Conservation (phyloP, 2,797 vertebrate genomes). For the Valencia hispanica region DNA sequence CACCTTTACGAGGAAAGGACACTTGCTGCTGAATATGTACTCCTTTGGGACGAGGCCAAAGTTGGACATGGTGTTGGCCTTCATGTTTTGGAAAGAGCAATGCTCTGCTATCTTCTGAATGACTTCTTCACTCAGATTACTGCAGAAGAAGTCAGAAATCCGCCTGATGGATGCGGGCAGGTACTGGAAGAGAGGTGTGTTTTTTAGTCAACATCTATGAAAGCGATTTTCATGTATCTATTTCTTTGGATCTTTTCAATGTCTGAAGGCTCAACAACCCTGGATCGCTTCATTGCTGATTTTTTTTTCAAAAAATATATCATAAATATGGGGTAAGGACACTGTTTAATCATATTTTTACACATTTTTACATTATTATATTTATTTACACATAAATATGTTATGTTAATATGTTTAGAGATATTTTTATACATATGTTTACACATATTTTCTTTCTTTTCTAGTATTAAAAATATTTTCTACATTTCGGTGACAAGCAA, state of each 20-base stretch:
- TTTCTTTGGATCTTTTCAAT: conserved; percentile 85
- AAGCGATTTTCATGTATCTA: conserved; percentile 78
- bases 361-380: too few relatives aligned
- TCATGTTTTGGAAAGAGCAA: conserved; percentile 83
- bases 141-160: conserved; percentile 81
- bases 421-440: too few relatives aligned
- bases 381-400: too few relatives aligned
- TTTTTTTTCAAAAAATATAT: too few relatives aligned
- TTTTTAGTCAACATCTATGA: conserved; percentile 72
- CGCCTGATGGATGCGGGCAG: conserved; percentile 67
- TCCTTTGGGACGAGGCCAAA: conserved; percentile 80
- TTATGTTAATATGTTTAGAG: too few relatives aligned
- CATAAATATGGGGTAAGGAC: too few relatives aligned
- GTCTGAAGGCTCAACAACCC: conserved; percentile 76
- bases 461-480: too few relatives aligned
- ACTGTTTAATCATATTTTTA: too few relatives aligned
- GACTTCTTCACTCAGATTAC: conserved; percentile 69
- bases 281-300: conserved; percentile 70
- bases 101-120: conserved; percentile 77
- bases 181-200: conserved; percentile 77
- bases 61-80: conserved; percentile 86
- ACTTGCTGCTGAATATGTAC: conserved; percentile 79
- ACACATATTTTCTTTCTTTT: too few relatives aligned
- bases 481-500: too few relatives aligned
- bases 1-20: conserved; percentile 83